A percentile compares a stretch with the other conserved stretches of the same genome.
Evolutionary conservation across 2,797 vertebrate genomes (phyloP).

Genomic region (Lagorchestes hirsutus): DNA sequence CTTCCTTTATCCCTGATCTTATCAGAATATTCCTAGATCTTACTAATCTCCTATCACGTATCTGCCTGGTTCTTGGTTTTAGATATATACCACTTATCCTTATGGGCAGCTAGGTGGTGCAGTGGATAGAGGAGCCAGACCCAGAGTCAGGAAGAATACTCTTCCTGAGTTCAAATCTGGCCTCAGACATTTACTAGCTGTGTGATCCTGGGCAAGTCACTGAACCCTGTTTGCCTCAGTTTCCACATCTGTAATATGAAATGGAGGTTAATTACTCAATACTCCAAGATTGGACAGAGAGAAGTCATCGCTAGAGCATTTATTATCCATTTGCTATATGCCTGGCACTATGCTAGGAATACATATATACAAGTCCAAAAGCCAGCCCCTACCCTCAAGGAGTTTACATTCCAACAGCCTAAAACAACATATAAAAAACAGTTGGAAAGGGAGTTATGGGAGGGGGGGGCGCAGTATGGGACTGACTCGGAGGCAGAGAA

Average conservation of each 20-base stretch:
- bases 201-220: not conserved
- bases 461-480: not conserved
- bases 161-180: not conserved
- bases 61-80: not conserved
- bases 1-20: not conserved
- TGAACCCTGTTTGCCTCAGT: not conserved
- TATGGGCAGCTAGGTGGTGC: not conserved
- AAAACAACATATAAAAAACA: not conserved
- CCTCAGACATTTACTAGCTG: too few relatives aligned
- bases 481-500: not conserved
- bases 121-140: not conserved
- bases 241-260: not conserved
- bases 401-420: not conserved
- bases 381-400: not conserved
- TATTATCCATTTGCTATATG: not conserved
- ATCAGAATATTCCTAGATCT: not conserved
- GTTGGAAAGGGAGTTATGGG: not conserved
- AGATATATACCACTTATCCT: not conserved
- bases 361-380: not conserved
- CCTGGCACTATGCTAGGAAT: not conserved
- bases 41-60: not conserved
- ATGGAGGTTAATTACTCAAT: not conserved
- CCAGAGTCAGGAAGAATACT: not conserved
- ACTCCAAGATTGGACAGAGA: not conserved
- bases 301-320: not conserved